phyloP scores from a whole-genome alignment of 2,113 vertebrate genomes.

The Anoplopoma fimbria region DNA sequence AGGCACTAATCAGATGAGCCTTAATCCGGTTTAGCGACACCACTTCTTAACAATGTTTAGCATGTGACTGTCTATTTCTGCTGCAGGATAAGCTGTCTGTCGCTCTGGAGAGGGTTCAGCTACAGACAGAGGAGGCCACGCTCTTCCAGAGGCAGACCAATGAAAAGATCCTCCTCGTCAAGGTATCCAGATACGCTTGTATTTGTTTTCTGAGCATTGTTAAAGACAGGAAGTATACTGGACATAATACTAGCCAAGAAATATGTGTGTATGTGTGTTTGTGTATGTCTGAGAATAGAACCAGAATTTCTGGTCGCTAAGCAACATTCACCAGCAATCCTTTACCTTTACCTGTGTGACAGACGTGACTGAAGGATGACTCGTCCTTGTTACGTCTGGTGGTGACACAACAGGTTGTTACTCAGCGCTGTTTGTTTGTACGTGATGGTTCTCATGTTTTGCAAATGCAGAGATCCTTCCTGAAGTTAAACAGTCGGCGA shows the following conservation, averaged over 20 bases:
- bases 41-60: not conserved
- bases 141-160: conserved; percentile 74
- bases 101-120: conserved; percentile 68
- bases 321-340: conserved; percentile 21
- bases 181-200: conserved; percentile 61
- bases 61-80: conserved; percentile 45
- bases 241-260: too few species aligned
- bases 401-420: conserved; percentile 34
- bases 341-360: conserved; percentile 38
- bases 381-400: not conserved
- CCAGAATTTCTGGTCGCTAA: conserved; percentile 21
- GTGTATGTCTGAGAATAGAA: not conserved
- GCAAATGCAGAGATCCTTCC: not conserved
- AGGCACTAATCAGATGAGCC: conserved; percentile 29
- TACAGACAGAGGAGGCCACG: conserved; percentile 72
- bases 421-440: not conserved
- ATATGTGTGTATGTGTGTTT: not conserved
- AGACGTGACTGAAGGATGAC: conserved; percentile 12
- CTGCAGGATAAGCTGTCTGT: conserved; percentile 76
- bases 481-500: not conserved
- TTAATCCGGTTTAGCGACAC: conserved; percentile 41
- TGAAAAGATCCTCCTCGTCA: conserved; percentile 77
- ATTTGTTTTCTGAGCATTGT: not conserved
- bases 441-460: not conserved
- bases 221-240: too few species aligned